Conservation (phyloP, 2,113 vertebrate species). For the Syngnathus scovelli region DNA sequence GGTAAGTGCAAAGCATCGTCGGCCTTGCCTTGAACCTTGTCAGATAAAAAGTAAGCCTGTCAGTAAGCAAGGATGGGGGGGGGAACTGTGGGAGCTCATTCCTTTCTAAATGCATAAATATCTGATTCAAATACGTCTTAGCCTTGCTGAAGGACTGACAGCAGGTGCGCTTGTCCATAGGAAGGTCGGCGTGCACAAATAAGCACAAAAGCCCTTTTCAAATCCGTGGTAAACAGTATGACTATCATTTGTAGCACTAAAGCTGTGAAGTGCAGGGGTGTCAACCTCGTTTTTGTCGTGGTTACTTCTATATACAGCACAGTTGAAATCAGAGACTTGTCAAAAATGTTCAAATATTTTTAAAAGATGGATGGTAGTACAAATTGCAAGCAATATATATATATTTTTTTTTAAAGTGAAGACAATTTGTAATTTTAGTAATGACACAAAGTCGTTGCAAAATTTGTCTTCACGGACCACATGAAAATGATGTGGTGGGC, state of each 20-base stretch:
- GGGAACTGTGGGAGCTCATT: conserved; percentile 22
- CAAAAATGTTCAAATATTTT: no score
- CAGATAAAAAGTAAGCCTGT: conserved; percentile 51
- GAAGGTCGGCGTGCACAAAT: background rate
- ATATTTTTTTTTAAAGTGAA: no score
- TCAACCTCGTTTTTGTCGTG: no score
- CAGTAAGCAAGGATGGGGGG: conserved; percentile 18
- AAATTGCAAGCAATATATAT: no score
- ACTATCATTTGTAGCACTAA: background rate
- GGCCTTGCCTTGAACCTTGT: conserved; percentile 44
- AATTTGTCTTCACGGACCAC: no score
- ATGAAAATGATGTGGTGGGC: no score
- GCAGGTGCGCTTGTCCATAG: conserved; percentile 27
- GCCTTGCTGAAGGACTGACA: conserved; percentile 40
- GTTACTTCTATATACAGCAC: no score
- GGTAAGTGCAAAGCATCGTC: conserved; percentile 35
- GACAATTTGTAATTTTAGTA: no score
- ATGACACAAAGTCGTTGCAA: no score
- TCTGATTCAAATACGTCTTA: conserved; percentile 22
- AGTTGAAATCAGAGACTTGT: no score
- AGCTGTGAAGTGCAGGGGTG: background rate
- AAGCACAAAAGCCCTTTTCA: conserved; percentile 7
- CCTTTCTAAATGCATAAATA: conserved; percentile 35
- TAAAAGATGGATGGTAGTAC: no score
- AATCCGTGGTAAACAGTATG: conserved; percentile 8